Conservation (phyloP, 2,888 invertebrate genomes). For the Synergus itoensis region DNA sequence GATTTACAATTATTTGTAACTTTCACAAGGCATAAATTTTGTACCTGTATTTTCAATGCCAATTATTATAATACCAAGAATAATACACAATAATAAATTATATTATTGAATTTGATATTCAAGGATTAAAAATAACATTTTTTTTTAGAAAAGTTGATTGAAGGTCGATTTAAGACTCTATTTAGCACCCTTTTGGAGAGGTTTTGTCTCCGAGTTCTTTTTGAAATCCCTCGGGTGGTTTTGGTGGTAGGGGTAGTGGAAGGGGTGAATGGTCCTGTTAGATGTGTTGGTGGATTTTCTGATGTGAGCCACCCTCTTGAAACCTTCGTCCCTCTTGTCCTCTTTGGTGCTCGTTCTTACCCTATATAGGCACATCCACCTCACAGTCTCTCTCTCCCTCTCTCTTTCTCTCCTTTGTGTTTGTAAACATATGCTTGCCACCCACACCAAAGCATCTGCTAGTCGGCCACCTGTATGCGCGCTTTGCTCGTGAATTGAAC, state of each 20-base stretch:
- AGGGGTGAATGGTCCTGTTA: conserved; percentile 18
- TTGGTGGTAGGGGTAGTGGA: conserved; percentile 50
- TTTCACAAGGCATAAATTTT: conserved; percentile 12
- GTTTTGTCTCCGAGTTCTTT: conserved; percentile 29
- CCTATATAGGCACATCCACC: conserved; percentile 48
- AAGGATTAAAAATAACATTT: background rate
- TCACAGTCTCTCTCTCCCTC: conserved; percentile 46
- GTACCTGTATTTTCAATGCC: conserved; percentile 3
- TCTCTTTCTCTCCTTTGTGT: conserved; percentile 57
- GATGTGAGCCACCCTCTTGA: conserved; percentile 53
- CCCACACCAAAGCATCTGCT: conserved; percentile 57
- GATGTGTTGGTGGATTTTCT: conserved; percentile 54
- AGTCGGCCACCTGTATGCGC: conserved; percentile 77
- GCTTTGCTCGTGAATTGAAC: conserved; percentile 75
- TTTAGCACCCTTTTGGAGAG: conserved; percentile 5
- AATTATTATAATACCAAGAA: background rate
- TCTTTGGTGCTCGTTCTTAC: conserved; percentile 48
- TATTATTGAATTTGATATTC: background rate
- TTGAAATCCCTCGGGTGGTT: conserved; percentile 50
- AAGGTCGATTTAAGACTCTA: conserved; percentile 20
- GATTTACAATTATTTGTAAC: background rate
- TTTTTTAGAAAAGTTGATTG: background rate
- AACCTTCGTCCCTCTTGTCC: conserved; percentile 54
- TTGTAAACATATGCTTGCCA: conserved; percentile 66
- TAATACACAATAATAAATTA: background rate